These are phyloP conservation scores for Hydrozoanthus tunicans DNA, from an alignment of 64 coral and sea anemone species.

Conservation along the genomic window DNA sequence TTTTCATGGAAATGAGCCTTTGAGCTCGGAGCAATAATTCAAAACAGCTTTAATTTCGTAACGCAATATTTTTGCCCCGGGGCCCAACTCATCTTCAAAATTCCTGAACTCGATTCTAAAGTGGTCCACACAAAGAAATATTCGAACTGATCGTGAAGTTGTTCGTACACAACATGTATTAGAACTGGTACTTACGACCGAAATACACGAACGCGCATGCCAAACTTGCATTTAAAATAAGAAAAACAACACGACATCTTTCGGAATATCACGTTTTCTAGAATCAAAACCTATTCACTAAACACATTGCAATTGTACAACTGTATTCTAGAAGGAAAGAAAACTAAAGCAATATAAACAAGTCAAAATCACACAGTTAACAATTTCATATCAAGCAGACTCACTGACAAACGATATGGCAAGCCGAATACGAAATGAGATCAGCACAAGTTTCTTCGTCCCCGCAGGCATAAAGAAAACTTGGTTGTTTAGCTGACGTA, in stretches of 20 bases:
- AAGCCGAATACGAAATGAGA: constrained; percentile 45
- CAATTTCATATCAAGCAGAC: neutral
- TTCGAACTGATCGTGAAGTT: neutral
- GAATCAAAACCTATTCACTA: neutral
- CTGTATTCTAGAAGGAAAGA: neutral
- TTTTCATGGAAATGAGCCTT: neutral
- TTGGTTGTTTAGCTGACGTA: neutral
- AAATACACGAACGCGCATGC: neutral
- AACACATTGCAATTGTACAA: neutral
- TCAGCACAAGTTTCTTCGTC: constrained; percentile 13
- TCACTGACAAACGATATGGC: constrained; percentile 17
- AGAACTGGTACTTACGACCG: constrained; percentile 22
- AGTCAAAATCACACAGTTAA: neutral
- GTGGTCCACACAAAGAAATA: neutral
- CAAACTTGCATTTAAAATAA: constrained; percentile 12
- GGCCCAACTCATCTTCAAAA: constrained; percentile 37
- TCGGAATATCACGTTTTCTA: constrained; percentile 32
- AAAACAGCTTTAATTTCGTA: constrained; percentile 46
- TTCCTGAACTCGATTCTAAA: constrained; percentile 12
- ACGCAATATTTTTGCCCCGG: constrained; percentile 34
- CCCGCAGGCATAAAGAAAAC: neutral
- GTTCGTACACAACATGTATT: neutral
- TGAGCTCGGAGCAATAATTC: neutral
- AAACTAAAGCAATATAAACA: neutral
- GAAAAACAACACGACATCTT: constrained; percentile 59